phyloP scores from a whole-genome alignment of 2,113 vertebrate species.

The Macquaria ambigua region DNA sequence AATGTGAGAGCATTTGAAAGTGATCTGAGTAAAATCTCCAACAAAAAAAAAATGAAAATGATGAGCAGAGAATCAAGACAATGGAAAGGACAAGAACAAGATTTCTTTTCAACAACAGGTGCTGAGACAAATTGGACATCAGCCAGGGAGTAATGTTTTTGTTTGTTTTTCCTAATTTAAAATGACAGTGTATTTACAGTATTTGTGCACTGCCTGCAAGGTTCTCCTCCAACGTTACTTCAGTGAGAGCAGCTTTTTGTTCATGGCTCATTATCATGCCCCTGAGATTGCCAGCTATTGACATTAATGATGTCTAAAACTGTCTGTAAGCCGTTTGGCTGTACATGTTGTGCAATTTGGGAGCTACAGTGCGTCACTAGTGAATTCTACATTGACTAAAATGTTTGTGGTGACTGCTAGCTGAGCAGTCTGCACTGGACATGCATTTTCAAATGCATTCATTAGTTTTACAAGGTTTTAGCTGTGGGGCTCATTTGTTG shows the following conservation, averaged over 20 bases:
- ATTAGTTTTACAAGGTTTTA: conserved; percentile 57
- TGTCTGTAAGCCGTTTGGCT: conserved; percentile 42
- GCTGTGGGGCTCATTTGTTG: conserved; percentile 53
- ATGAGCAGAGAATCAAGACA: conserved; percentile 22
- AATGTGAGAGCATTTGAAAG: conserved; percentile 21
- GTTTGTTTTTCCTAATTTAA: conserved; percentile 47
- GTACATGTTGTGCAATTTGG: conserved; percentile 33
- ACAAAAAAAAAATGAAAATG: background rate
- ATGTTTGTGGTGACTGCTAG: conserved; percentile 5
- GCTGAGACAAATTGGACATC: conserved; percentile 22
- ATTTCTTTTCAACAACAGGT: conserved; percentile 25
- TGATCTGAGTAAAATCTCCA: conserved; percentile 20
- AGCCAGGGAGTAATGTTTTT: conserved; percentile 12
- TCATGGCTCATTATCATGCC: conserved; percentile 59
- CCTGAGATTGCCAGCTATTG: conserved; percentile 50
- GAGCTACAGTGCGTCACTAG: conserved; percentile 26
- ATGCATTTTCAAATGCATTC: conserved; percentile 42
- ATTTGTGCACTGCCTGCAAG: conserved; percentile 20
- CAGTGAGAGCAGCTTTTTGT: conserved; percentile 35
- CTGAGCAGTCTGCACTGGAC: conserved; percentile 32
- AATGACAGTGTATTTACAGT: conserved; percentile 43
- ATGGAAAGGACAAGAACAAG: background rate
- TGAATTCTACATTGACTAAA: conserved; percentile 46
- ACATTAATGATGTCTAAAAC: conserved; percentile 63
- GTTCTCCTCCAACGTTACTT: conserved; percentile 37